Evolutionary conservation across 2,113 vertebrate genomes (phyloP), one percentile per base, ranked within the genome.

Genomic region (Microtus oregoni): DNA sequence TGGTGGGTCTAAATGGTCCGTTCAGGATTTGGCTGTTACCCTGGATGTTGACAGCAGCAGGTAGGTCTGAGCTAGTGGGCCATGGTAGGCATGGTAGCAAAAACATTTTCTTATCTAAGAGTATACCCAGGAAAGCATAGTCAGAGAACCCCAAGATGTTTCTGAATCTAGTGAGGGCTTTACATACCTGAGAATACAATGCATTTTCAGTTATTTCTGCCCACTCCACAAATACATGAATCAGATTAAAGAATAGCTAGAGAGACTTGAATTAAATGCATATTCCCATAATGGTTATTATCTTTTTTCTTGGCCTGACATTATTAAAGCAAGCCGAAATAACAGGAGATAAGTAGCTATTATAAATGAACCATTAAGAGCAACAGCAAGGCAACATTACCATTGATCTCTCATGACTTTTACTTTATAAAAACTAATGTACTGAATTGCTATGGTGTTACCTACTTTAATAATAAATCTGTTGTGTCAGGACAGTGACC

Each of bases 391-490:
- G 65, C 81, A 97, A 70, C 94, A 94, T 91, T 98, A 98, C 72
- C 97, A 98, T 97, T 98, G 98, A 98, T 98, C 97, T 98, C 86
- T 98, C 77, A 86, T 75, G 95, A 91, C 95, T 90, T 98, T 96
- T 97, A 97, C 97, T 98, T 98, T 98, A 94, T 98, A 97, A 98
- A 97, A 98, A 97, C 91, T 96, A 98, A 98, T 82, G 89, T 93
- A 97, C 92, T 94, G 73, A 94, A 97, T 98, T 94, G 17, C 97
- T 97, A 96, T 92, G 78, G 97, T 97, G 87, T 97, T 97, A 98
- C 95, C 94, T 96, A 81, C 97, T 97, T 97, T 93, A 96, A 95
- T 97, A 98, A 98, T 98, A 98, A 98, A 98, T 98, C 97, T 98
- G 87, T 97, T 98, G 97, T 98, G 98, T 97, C 97, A 98, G 97